Conservation (phyloP, 2,888 invertebrate species). For the Linnaemya vulpina region DNA sequence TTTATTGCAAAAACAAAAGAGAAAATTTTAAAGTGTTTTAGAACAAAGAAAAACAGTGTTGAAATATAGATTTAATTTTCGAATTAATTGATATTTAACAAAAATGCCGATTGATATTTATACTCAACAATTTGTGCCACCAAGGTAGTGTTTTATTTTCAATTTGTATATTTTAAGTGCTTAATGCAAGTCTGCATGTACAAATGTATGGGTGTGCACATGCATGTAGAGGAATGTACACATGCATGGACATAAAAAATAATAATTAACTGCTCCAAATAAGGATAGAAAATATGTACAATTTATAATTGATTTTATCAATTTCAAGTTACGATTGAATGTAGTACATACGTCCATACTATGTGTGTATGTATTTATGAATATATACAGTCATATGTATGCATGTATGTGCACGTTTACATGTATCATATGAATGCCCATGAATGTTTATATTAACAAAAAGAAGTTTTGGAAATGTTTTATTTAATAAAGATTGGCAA, state of each 20-base stretch:
- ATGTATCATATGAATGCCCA: too few relatives aligned
- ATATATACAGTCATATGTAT: background rate
- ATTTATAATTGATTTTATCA: too few relatives aligned
- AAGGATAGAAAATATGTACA: too few relatives aligned
- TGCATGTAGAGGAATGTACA: too few relatives aligned
- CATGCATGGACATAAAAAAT: too few relatives aligned
- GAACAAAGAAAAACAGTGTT: conserved; percentile 14
- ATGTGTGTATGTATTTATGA: too few relatives aligned
- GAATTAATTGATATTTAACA: conserved; percentile 33
- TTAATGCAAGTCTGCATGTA: background rate
- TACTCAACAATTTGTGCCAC: conserved; percentile 68
- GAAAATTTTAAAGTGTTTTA: conserved; percentile 56
- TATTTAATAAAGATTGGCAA: too few relatives aligned
- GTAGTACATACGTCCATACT: background rate
- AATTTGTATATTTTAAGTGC: background rate
- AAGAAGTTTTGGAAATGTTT: too few relatives aligned
- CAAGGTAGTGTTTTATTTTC: conserved; percentile 64
- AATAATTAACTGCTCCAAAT: too few relatives aligned
- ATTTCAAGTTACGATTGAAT: too few relatives aligned
- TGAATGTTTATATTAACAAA: too few relatives aligned
- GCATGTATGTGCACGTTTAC: background rate
- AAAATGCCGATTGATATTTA: conserved; percentile 73
- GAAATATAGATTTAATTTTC: conserved; percentile 37
- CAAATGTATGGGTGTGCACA: too few relatives aligned
- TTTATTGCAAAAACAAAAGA: conserved; percentile 49